Conservation (phyloP, 2,888 invertebrate genomes). For the Leptopilina syphax region DNA sequence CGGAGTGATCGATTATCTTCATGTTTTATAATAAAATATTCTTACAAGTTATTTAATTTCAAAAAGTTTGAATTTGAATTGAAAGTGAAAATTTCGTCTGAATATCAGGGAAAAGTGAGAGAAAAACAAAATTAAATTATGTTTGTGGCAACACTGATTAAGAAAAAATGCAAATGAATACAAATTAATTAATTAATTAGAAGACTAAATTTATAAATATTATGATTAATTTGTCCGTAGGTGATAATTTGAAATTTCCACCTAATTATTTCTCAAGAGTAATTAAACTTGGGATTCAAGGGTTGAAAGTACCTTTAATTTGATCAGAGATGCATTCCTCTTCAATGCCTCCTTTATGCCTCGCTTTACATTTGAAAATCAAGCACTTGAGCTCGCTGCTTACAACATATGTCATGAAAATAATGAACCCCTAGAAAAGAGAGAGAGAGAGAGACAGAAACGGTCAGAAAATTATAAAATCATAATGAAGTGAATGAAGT, state of each 20-base stretch:
- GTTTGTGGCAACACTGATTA: too few species aligned
- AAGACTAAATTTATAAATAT: too few species aligned
- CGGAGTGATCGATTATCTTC: too few species aligned
- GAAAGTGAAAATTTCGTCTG: too few species aligned
- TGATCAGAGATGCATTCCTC: constrained; percentile 70
- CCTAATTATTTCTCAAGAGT: neutral
- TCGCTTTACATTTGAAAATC: constrained; percentile 65
- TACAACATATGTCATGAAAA: constrained; percentile 66
- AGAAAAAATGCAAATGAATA: too few species aligned
- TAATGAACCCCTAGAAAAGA: constrained; percentile 65
- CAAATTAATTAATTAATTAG: neutral
- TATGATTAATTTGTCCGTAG: too few species aligned
- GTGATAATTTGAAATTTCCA: neutral
- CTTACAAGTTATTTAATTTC: too few species aligned
- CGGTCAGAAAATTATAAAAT: neutral
- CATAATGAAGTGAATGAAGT: neutral
- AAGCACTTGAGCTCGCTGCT: constrained; percentile 67
- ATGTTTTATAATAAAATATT: too few species aligned
- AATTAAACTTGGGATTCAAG: constrained; percentile 27
- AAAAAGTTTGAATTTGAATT: too few species aligned
- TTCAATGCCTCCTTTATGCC: constrained; percentile 50
- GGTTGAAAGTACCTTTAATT: constrained; percentile 68
- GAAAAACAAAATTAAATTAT: too few species aligned
- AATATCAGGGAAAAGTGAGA: too few species aligned
- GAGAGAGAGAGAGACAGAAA: constrained; percentile 14